Evolutionary conservation across 1,140 invertebrate species (phyloP).

Genomic region (Calephelis nemesis): DNA sequence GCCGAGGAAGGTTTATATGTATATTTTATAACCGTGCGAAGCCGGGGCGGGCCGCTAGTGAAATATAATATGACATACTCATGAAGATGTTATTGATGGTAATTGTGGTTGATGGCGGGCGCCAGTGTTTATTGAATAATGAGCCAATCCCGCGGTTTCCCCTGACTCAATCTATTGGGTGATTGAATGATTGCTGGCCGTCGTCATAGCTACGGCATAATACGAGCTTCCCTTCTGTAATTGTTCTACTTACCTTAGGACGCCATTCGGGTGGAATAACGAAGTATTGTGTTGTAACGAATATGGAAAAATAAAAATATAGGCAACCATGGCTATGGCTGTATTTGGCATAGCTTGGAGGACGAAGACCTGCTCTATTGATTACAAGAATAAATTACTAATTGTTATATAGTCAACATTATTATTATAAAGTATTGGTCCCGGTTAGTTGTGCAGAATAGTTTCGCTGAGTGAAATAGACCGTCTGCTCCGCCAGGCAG

Average conservation of each 20-base stretch:
- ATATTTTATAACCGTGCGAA: too few species aligned
- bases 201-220: slow-evolving; percentile 51
- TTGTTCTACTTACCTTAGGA: slow-evolving; percentile 3
- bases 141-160: slow-evolving; percentile 55
- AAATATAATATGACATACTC: not conserved
- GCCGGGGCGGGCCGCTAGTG: not conserved
- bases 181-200: slow-evolving; percentile 66
- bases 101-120: slow-evolving; percentile 36
- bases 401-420: too few species aligned
- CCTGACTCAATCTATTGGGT: slow-evolving; percentile 59
- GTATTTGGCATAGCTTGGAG: too few species aligned
- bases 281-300: not conserved
- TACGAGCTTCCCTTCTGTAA: slow-evolving; percentile 27
- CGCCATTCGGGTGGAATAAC: not conserved
- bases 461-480: too few species aligned
- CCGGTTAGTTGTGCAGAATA: too few species aligned
- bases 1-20: too few species aligned
- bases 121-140: slow-evolving; percentile 71
- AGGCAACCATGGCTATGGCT: too few species aligned
- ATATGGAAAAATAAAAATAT: not conserved
- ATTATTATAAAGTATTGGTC: too few species aligned
- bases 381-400: too few species aligned
- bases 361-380: too few species aligned
- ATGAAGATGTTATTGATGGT: slow-evolving; percentile 4
- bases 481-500: too few species aligned